Percentiles rank a stretch among this genome's conserved stretches.
phyloP scores from a whole-genome alignment of 2,113 vertebrate species.

The Prietella phreatophila region DNA sequence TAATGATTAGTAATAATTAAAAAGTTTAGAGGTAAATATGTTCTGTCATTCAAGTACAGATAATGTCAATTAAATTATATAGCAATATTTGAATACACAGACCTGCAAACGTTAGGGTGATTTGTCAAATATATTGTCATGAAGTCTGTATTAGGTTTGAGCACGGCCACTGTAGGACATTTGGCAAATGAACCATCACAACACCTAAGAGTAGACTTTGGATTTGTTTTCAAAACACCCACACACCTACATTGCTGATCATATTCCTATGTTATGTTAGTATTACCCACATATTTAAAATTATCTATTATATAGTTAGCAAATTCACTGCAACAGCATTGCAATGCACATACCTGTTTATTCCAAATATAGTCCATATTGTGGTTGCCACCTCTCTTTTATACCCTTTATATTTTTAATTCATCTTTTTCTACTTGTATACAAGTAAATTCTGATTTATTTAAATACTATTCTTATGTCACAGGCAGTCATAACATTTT shows the following conservation, averaged over 20 bases:
- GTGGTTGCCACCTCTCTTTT: not conserved
- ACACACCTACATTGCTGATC: not conserved
- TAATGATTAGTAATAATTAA: not conserved
- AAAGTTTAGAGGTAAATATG: not conserved
- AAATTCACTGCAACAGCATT: not conserved
- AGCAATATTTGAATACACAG: not conserved
- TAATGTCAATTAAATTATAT: not conserved
- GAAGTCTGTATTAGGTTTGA: not conserved
- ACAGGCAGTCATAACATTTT: too few relatives aligned
- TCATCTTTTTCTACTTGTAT: not conserved
- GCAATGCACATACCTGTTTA: not conserved
- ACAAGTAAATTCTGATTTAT: too few relatives aligned
- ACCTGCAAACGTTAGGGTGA: not conserved
- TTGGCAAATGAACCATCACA: not conserved
- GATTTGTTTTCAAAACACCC: not conserved
- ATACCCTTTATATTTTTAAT: not conserved
- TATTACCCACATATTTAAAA: not conserved
- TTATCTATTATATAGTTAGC: not conserved
- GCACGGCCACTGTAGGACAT: not conserved
- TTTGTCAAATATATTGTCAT: too few relatives aligned
- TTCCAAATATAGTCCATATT: not conserved
- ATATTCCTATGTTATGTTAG: not conserved
- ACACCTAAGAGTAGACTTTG: not conserved
- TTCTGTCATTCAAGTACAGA: not conserved
- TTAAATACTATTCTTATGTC: too few relatives aligned